A percentile compares a stretch with the other conserved stretches of the same genome.
These are phyloP conservation scores for Halichondria panicea DNA, from an alignment of 37 sponge, comb jelly and placozoan species.

Conservation along the genomic window DNA sequence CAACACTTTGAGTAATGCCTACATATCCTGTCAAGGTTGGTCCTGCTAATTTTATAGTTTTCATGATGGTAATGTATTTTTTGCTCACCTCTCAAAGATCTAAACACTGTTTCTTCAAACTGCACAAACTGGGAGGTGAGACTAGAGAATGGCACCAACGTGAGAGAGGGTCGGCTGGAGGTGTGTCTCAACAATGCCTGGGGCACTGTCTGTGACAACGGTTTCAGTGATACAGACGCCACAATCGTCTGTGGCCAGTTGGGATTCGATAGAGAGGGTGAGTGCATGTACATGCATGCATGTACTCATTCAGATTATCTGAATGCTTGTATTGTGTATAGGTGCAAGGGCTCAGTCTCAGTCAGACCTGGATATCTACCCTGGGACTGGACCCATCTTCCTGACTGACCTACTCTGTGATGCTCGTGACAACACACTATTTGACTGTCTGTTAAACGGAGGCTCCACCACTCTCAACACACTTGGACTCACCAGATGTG, in stretches of 20 bases:
- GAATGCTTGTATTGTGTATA: too few relatives aligned
- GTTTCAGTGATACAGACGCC: conserved; percentile 18
- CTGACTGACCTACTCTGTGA: background rate
- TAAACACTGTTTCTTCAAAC: too few relatives aligned
- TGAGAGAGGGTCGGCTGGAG: conserved; percentile 17
- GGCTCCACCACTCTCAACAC: background rate
- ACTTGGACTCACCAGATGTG: background rate
- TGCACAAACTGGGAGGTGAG: conserved; percentile 17
- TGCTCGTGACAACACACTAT: background rate
- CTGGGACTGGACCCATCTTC: too few relatives aligned
- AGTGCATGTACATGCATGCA: too few relatives aligned
- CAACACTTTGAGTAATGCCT: too few relatives aligned
- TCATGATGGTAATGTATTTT: too few relatives aligned
- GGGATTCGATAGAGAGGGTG: background rate
- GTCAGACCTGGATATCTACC: too few relatives aligned
- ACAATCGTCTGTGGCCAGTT: conserved; percentile 25
- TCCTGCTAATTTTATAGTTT: too few relatives aligned
- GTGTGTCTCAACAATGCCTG: conserved; percentile 34
- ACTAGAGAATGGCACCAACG: conserved; percentile 7
- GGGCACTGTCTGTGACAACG: conserved; percentile 20
- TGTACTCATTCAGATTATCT: too few relatives aligned
- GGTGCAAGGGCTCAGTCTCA: too few relatives aligned
- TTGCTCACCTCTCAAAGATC: too few relatives aligned
- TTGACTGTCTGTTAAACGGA: background rate
- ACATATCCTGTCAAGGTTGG: too few relatives aligned